Percentiles rank a stretch among this genome's conserved stretches.
phyloP scores from a whole-genome alignment of 2,888 invertebrate species.

The Acrobasis suavella region DNA sequence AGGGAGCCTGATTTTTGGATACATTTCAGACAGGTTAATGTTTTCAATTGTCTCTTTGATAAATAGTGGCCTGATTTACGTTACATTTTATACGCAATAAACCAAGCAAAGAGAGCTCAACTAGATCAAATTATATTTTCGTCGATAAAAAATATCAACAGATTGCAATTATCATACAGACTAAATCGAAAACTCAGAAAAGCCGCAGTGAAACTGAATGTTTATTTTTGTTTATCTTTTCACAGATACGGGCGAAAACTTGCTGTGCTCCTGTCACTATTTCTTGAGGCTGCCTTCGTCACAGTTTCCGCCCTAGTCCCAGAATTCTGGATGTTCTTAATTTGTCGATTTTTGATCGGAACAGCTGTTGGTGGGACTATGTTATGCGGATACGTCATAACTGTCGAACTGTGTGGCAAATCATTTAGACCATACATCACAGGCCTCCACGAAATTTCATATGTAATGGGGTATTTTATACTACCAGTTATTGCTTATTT shows the following conservation, averaged over 20 bases:
- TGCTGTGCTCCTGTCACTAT: conserved; percentile 68
- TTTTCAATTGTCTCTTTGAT: background rate
- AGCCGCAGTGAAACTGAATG: background rate
- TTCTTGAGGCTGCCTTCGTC: conserved; percentile 76
- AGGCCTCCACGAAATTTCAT: conserved; percentile 56
- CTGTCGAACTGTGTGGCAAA: conserved; percentile 76
- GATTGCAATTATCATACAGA: too few species aligned
- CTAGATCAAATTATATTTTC: too few species aligned
- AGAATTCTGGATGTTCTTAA: conserved; percentile 78
- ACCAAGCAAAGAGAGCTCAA: too few species aligned
- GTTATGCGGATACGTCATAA: conserved; percentile 81
- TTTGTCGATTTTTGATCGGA: conserved; percentile 79
- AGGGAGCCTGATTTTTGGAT: conserved; percentile 80
- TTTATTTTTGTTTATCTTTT: conserved; percentile 12
- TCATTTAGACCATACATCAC: conserved; percentile 70
- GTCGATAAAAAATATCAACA: too few species aligned
- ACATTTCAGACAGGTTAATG: conserved; percentile 73
- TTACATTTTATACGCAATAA: too few species aligned
- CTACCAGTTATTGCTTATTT: conserved; percentile 72
- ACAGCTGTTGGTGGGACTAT: conserved; percentile 83
- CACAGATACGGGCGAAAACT: conserved; percentile 82
- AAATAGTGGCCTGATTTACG: background rate
- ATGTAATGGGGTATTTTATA: conserved; percentile 15
- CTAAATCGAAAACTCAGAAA: too few species aligned
- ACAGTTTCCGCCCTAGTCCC: conserved; percentile 65